Base-by-base conservation (phyloP, 1,140 invertebrate species). In the Macrosteles quadrilineatus region DNA sequence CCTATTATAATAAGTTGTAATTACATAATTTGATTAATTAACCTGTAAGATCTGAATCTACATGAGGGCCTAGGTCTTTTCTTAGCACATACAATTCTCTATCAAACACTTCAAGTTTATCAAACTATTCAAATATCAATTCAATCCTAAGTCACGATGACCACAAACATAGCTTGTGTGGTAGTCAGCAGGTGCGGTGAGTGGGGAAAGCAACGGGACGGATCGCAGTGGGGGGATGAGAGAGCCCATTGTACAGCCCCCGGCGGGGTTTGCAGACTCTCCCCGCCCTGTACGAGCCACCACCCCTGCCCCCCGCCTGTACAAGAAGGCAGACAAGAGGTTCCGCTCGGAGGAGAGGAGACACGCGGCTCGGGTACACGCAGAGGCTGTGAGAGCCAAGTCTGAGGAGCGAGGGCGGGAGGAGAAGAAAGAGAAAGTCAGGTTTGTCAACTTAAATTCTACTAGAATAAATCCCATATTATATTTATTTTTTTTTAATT, bases 261-360 rank as follows among this genome's bases (percentile, higher is more conserved):
- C 92, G 6, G 92, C 91, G 19, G 91, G 91, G 32, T 95, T 95
- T 78, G 92, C 90, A 14, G 92, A 95, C 80, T 93, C 91, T 0
- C 92, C 92, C 0, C 88, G 86, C 84, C 69, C 81, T 80, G 17
- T 67, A 14, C 17, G 63, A 17, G 32, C 63, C 23, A 66, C 63
- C 23, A 71, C 78, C 78, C 76, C 43, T 21, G 79, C 71, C 73
- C 72, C 88, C 76, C 74, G 90, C 30, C 77, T 92, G 1, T 92
- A 91, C 77, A 93, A 93, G 77, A 93, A 93, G 77, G 84, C 91
- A 71, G 91, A 93, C 70, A 92, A 92, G 76, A 83, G 91, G 70
- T 92, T 90, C 76, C 84, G 91, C 14, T 93, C 91, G n/a, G 92
- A 93, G 78, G 91, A 94, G 73, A 69, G 79, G 36, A 71, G 72